Base-by-base conservation (phyloP, 64 coral and sea anemone species). In the Anthopleura sola region DNA sequence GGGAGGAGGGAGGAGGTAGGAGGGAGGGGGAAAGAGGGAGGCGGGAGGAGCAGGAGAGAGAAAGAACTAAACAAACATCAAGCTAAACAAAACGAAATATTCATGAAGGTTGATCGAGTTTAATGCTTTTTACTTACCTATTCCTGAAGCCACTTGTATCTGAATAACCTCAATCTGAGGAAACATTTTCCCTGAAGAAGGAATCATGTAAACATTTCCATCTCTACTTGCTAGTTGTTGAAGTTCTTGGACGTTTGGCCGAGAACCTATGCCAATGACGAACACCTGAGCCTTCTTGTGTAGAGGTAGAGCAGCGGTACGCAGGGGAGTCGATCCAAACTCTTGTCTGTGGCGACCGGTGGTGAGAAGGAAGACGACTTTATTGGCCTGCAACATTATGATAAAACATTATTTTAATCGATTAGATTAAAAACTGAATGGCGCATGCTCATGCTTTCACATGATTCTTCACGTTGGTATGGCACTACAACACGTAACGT, bases 251-350 rank as follows among this genome's bases (percentile, higher is more conserved):
- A 58, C 50, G 3, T 47, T 24, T 3, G 82, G 81, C 19, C 51
- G 66, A 60, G 88, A 84, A 12, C 88, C 88, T 17, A 90, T 78
- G 20, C 88, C 88, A 6, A 90, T 83, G 34, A 84, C 88, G 28
- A 90, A 75, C 32, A 90, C 17, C 44, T 83, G 88, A 20, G 88
- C 88, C 14, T 32, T 84, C 36, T 84, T 49, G 10, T 77, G 88
- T 37, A 90, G 46, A 36, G 88, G 88, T 21, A 76, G 49, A 1
- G 82, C 88, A 57, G 88, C 82, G 11, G 48, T 84, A 51, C 53
- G 49, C 15, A 90, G 69, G 11, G 88, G 88, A 12, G 37, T 84
- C 7, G 88, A 37, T 37, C 66, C 81, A 57, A 53, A 19, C 33
- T 68, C 75, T 15, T 20, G 23, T 14, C 33, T 37, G 56, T 90